Percentiles rank a stretch among this genome's conserved stretches.
Evolutionary conservation across 2,797 vertebrate species (phyloP).

Genomic region (Setipinna tenuifilis): DNA sequence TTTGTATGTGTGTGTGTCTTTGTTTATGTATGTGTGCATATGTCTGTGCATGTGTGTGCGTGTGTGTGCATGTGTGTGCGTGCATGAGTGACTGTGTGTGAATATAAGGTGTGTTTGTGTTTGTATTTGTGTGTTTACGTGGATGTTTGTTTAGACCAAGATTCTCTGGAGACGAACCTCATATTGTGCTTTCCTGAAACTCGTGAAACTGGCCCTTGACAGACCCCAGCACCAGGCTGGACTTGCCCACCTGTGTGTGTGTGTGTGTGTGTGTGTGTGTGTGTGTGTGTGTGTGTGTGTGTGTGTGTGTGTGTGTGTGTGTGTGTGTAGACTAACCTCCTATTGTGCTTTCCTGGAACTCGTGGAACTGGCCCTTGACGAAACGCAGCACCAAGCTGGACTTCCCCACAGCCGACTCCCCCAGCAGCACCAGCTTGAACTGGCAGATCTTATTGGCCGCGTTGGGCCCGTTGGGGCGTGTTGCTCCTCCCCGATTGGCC

Average conservation of each 20-base stretch:
- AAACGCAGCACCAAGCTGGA: conserved; percentile 98
- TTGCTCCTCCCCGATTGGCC: conserved; percentile 94
- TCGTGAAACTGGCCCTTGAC: conserved; percentile 99
- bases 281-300: neutral
- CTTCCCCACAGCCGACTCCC: conserved; percentile 97
- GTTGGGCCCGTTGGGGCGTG: conserved; percentile 95
- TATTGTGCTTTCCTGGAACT: conserved; percentile 99
- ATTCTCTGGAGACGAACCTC: conserved; percentile 80
- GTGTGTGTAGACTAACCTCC: conserved; percentile 82
- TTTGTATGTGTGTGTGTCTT: no score
- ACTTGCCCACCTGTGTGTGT: conserved; percentile 83
- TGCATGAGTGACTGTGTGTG: neutral
- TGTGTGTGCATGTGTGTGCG: neutral
- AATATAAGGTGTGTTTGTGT: neutral
- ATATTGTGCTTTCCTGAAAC: conserved; percentile 99
- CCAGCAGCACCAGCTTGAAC: conserved; percentile 97
- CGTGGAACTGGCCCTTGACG: conserved; percentile 98
- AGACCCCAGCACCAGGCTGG: conserved; percentile 96
- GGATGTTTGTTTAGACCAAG: neutral
- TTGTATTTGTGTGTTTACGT: neutral
- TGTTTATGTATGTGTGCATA: neutral
- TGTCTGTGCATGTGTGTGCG: neutral
- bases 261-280: neutral
- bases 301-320: neutral
- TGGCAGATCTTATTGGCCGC: conserved; percentile 98